Percentiles rank a stretch among this genome's conserved stretches.
Evolutionary conservation across 2,797 vertebrate species (phyloP).

Genomic region (Ispidina lecontei): DNA sequence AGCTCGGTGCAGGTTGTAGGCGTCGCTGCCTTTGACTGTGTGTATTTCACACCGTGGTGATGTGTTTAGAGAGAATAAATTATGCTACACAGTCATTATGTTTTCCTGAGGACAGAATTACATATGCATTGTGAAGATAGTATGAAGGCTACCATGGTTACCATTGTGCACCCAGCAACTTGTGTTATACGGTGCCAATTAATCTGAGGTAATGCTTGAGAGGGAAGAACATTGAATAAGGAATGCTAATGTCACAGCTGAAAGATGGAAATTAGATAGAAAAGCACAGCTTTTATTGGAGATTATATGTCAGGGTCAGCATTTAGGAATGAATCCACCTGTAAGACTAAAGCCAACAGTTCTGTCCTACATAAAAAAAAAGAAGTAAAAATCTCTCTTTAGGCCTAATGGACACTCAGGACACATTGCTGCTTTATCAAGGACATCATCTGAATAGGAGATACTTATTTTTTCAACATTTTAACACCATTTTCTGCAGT

Average conservation of each 20-base stretch:
- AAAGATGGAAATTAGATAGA: slow-evolving; percentile 67
- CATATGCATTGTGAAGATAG: slow-evolving; percentile 71
- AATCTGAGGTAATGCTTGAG: slow-evolving; percentile 74
- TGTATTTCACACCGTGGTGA: slow-evolving; percentile 19
- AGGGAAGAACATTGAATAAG: slow-evolving; percentile 56
- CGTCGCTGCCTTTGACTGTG: slow-evolving; percentile 24
- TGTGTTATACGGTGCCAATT: slow-evolving; percentile 74
- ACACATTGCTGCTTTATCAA: neutral
- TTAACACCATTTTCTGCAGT: neutral
- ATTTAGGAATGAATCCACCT: slow-evolving; percentile 37
- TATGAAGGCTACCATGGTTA: slow-evolving; percentile 78
- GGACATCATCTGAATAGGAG: neutral
- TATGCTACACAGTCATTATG: slow-evolving; percentile 69
- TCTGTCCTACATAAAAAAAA: neutral
- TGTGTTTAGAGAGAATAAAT: slow-evolving; percentile 55
- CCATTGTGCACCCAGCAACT: slow-evolving; percentile 70
- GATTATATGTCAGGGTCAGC: slow-evolving; percentile 41
- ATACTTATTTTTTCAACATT: neutral
- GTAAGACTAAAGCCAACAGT: slow-evolving; percentile 25
- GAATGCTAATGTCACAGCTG: slow-evolving; percentile 64
- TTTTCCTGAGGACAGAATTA: slow-evolving; percentile 71
- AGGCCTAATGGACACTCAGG: neutral
- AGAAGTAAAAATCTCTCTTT: neutral
- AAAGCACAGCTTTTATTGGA: slow-evolving; percentile 41
- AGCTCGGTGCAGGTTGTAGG: neutral